Conservation (phyloP, 2,113 vertebrate genomes). For the Turnix velox region DNA sequence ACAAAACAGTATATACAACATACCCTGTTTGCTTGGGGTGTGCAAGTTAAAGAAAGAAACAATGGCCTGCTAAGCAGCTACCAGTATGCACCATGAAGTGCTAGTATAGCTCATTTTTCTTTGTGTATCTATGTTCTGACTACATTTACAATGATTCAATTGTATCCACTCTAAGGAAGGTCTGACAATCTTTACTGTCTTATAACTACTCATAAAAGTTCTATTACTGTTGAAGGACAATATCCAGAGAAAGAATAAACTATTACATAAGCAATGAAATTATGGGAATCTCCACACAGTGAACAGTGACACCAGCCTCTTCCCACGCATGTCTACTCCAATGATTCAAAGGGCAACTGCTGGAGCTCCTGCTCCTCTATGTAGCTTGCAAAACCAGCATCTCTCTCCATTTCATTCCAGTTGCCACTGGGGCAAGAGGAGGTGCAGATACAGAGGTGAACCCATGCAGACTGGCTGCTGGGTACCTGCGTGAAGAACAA, state of each 20-base stretch:
- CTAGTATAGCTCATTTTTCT: not conserved
- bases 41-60: not conserved
- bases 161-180: not conserved
- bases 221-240: not conserved
- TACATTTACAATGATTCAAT: not conserved
- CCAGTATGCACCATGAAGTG: not conserved
- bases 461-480: not conserved
- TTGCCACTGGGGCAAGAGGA: not conserved
- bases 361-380: not conserved
- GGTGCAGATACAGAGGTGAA: fast-evolving
- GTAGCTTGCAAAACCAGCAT: not conserved
- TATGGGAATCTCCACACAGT: not conserved
- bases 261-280: not conserved
- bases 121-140: not conserved
- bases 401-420: not conserved
- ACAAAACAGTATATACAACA: not conserved
- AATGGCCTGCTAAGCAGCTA: not conserved
- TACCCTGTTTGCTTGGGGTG: fast-evolving
- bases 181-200: not conserved
- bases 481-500: fast-evolving
- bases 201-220: not conserved
- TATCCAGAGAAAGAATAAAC: not conserved
- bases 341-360: not conserved
- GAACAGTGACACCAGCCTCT: not conserved
- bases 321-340: not conserved